Percentiles rank a stretch among this genome's conserved stretches.
phyloP scores from a whole-genome alignment of 2,797 vertebrate genomes.

The Rhynchotus rufescens region DNA sequence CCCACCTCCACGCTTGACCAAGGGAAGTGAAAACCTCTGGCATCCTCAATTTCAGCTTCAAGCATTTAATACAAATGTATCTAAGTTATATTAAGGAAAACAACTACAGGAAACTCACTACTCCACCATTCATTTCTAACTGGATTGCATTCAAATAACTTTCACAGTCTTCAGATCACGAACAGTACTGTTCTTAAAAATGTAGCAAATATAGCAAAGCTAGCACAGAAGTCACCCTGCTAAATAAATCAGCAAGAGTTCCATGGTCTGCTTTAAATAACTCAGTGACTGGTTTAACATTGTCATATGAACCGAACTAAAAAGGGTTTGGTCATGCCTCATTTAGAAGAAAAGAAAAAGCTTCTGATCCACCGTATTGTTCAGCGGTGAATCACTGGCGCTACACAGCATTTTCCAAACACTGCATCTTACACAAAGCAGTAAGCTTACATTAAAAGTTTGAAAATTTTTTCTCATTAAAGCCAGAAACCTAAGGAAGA shows the following conservation, averaged over 20 bases:
- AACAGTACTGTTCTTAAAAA: not conserved
- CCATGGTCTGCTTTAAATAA: conserved; percentile 52
- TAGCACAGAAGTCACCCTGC: not conserved
- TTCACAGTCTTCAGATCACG: not conserved
- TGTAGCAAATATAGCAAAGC: not conserved
- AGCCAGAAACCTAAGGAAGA: conserved; percentile 58
- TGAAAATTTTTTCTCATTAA: conserved; percentile 51
- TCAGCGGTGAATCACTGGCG: not conserved
- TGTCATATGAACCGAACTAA: conserved; percentile 46
- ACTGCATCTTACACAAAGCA: conserved; percentile 28
- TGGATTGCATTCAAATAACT: not conserved
- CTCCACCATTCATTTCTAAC: not conserved
- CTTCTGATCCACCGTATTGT: conserved; percentile 43
- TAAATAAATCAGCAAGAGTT: not conserved
- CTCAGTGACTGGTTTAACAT: conserved; percentile 3
- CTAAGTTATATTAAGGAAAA: not conserved
- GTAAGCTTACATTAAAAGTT: conserved; percentile 12
- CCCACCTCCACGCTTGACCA: conserved; percentile 14
- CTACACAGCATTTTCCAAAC: conserved; percentile 37
- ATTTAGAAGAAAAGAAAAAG: not conserved
- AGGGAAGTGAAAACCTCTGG: conserved; percentile 9
- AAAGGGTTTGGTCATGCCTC: conserved; percentile 50
- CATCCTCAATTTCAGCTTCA: conserved; percentile 30
- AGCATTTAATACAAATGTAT: not conserved
- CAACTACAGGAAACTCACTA: not conserved